Conservation (phyloP, 2,797 vertebrate genomes). For the Netta rufina region DNA sequence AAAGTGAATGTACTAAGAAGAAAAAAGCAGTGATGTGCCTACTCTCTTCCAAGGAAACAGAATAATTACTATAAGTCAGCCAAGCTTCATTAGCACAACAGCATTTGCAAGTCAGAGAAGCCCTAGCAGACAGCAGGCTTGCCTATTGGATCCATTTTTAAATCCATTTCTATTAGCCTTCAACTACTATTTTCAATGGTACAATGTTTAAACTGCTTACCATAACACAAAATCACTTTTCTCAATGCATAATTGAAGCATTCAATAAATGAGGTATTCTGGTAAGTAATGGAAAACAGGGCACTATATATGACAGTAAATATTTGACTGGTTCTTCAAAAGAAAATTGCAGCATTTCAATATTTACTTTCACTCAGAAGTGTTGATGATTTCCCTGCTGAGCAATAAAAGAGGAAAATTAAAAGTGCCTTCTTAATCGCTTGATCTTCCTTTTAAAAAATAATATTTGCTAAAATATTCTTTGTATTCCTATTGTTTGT, state of each 20-base stretch:
- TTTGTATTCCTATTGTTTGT: constrained; percentile 12
- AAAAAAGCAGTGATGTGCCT: background rate
- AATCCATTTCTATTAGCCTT: constrained; percentile 18
- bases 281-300: constrained; percentile 59
- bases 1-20: constrained; percentile 29
- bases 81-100: constrained; percentile 5
- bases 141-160: background rate
- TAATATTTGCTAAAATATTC: constrained; percentile 40
- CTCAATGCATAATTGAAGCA: constrained; percentile 3
- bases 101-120: background rate
- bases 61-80: constrained; percentile 14
- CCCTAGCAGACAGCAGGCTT: background rate
- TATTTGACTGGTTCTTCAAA: constrained; percentile 63
- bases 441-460: constrained; percentile 52
- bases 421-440: constrained; percentile 39
- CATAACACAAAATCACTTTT: constrained; percentile 21
- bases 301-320: constrained; percentile 49
- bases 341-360: constrained; percentile 63
- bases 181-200: background rate
- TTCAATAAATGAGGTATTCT: constrained; percentile 16
- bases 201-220: background rate
- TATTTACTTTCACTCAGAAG: constrained; percentile 65
- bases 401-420: constrained; percentile 55
- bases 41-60: constrained; percentile 21
- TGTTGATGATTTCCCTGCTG: constrained; percentile 46